A percentile compares a stretch with the other conserved stretches of the same genome.
Conservation (phyloP, 2,888 invertebrate genomes). For the Geophilus truncorum region DNA sequence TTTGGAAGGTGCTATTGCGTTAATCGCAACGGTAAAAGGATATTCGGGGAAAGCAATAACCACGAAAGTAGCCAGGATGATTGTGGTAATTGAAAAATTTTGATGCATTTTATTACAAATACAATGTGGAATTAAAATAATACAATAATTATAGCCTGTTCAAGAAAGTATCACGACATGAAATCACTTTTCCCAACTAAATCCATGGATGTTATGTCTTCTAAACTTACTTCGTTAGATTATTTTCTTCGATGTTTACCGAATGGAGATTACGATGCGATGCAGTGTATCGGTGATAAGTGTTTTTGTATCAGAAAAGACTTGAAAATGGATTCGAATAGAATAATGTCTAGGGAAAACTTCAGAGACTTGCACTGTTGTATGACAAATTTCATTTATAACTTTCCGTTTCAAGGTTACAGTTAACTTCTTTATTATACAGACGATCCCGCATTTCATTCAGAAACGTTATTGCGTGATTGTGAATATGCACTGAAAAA, state of each 20-base stretch:
- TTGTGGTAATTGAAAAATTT: constrained; percentile 54
- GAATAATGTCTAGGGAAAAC: constrained; percentile 4
- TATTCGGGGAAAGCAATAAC: constrained; percentile 59
- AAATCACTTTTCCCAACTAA: neutral
- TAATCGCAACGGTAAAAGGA: constrained; percentile 58
- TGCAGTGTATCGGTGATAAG: constrained; percentile 58
- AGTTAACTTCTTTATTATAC: too few species aligned
- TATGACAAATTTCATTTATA: constrained; percentile 7
- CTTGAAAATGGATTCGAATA: constrained; percentile 18
- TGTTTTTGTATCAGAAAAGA: constrained; percentile 59
- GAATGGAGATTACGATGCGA: constrained; percentile 62
- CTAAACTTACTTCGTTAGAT: neutral
- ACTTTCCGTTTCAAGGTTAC: too few species aligned
- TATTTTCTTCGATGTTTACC: constrained; percentile 55
- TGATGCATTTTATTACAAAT: neutral
- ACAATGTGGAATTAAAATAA: neutral
- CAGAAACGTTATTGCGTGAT: constrained; percentile 6
- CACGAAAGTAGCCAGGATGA: constrained; percentile 50
- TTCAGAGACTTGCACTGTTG: constrained; percentile 29
- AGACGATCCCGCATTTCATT: constrained; percentile 32
- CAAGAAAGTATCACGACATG: neutral
- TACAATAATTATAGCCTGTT: constrained; percentile 28
- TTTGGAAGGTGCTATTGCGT: constrained; percentile 44
- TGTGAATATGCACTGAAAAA: constrained; percentile 40
- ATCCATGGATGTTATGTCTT: neutral